Evolutionary conservation across 2,888 invertebrate species (phyloP).

Genomic region (Rhogogaster chlorosoma): DNA sequence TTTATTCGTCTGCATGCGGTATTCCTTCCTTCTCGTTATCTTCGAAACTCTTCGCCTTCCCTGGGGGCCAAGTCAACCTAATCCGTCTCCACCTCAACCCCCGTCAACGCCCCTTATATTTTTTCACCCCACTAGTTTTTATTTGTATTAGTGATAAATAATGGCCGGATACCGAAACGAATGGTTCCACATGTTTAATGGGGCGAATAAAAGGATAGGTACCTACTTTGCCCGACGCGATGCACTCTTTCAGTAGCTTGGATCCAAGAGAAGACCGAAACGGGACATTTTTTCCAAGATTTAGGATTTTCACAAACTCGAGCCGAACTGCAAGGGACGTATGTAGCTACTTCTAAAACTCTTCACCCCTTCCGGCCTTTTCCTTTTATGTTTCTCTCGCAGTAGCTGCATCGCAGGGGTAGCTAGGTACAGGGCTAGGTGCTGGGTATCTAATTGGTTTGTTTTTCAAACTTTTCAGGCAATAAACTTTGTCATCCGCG

Average conservation of each 20-base stretch:
- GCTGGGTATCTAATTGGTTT: constrained; percentile 26
- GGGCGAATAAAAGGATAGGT: not conserved
- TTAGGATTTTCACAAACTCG: not conserved
- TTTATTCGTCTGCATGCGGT: not conserved
- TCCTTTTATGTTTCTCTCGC: not conserved
- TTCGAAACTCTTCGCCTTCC: not conserved
- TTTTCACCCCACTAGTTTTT: constrained; percentile 44
- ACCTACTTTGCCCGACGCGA: not conserved
- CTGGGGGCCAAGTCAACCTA: not conserved
- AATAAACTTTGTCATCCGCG: constrained; percentile 40
- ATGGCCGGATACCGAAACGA: constrained; percentile 32
- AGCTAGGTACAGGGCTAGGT: not conserved
- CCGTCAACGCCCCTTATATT: constrained; percentile 32
- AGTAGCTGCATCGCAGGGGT: not conserved
- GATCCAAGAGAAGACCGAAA: not conserved
- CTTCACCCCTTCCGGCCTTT: not conserved
- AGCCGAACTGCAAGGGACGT: not conserved
- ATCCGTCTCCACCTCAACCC: not conserved
- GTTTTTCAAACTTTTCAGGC: constrained; percentile 37
- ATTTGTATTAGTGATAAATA: constrained; percentile 42
- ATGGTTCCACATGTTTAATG: constrained; percentile 25
- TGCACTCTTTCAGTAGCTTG: not conserved
- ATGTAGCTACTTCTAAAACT: not conserved
- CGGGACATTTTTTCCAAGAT: not conserved
- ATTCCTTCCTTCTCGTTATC: constrained; percentile 16